These are phyloP conservation scores for Scomber japonicus DNA, from an alignment of 2,113 vertebrate species.

Conservation along the genomic window DNA sequence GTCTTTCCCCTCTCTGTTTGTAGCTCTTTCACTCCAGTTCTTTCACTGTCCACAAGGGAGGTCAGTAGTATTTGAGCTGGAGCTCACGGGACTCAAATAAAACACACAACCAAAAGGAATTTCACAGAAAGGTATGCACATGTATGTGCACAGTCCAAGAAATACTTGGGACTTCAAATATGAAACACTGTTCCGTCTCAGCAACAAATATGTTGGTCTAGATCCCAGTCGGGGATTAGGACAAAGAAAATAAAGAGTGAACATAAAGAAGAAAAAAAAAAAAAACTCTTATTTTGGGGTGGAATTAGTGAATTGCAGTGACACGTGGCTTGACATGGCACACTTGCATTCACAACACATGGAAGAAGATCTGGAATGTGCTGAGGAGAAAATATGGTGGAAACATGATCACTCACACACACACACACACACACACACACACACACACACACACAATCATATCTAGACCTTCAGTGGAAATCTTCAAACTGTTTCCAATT, in stretches of 20 bases:
- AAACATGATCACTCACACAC: slow-evolving; percentile 17
- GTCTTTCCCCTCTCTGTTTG: slow-evolving; percentile 32
- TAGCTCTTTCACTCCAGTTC: slow-evolving; percentile 19
- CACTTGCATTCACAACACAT: slow-evolving; percentile 16
- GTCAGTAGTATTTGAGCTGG: slow-evolving; percentile 19
- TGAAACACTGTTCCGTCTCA: slow-evolving; percentile 12
- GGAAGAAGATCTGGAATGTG: slow-evolving; percentile 36
- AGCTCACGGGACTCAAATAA: slow-evolving; percentile 33
- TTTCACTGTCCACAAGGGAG: slow-evolving; percentile 11
- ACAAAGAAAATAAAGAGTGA: not conserved
- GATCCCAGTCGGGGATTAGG: not conserved
- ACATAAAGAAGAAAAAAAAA: not conserved
- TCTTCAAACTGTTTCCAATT: slow-evolving; percentile 8
- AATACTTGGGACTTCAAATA: slow-evolving; percentile 42
- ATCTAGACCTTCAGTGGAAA: not conserved
- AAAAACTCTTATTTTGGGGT: not conserved
- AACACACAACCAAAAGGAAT: slow-evolving; percentile 31
- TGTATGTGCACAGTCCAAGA: slow-evolving; percentile 21
- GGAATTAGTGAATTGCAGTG: slow-evolving; percentile 1
- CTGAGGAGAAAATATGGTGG: slow-evolving; percentile 34
- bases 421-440: not conserved
- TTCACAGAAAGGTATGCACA: slow-evolving; percentile 34
- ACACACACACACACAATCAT: not conserved
- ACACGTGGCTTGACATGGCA: not conserved
- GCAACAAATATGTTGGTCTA: slow-evolving; percentile 12